These are phyloP conservation scores for Neopipo cinnamomea DNA, from an alignment of 2,113 vertebrate species.

Conservation along the genomic window DNA sequence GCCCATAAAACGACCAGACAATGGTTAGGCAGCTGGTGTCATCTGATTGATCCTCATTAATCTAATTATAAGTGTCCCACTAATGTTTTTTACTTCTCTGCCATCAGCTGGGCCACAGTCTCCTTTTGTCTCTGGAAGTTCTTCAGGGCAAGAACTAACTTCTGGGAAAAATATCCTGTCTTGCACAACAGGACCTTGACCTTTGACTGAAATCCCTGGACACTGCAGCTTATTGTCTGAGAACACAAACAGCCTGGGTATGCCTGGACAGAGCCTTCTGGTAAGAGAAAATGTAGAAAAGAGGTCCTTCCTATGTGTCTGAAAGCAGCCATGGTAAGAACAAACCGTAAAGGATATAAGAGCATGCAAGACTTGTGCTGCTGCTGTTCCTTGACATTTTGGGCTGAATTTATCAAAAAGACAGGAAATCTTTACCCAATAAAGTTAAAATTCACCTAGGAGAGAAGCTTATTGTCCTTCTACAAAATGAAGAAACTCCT, in stretches of 20 bases:
- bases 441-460: slow-evolving; percentile 6
- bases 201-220: neutral
- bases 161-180: neutral
- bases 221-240: neutral
- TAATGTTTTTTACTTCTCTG: neutral
- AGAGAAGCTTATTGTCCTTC: neutral
- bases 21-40: neutral
- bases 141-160: neutral
- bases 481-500: neutral
- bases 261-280: neutral
- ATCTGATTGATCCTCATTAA: neutral
- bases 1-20: slow-evolving; percentile 7
- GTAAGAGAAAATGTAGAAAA: neutral
- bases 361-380: neutral
- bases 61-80: neutral
- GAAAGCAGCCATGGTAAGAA: neutral
- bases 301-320: neutral
- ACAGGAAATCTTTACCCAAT: slow-evolving; percentile 34
- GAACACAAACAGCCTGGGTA: neutral
- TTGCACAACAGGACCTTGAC: slow-evolving; percentile 3
- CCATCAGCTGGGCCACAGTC: neutral
- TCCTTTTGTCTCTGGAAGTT: neutral
- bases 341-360: neutral
- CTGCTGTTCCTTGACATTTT: neutral
- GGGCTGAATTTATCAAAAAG: slow-evolving; percentile 20